phyloP scores from a whole-genome alignment of 2,113 vertebrate genomes.

The Chionis minor region DNA sequence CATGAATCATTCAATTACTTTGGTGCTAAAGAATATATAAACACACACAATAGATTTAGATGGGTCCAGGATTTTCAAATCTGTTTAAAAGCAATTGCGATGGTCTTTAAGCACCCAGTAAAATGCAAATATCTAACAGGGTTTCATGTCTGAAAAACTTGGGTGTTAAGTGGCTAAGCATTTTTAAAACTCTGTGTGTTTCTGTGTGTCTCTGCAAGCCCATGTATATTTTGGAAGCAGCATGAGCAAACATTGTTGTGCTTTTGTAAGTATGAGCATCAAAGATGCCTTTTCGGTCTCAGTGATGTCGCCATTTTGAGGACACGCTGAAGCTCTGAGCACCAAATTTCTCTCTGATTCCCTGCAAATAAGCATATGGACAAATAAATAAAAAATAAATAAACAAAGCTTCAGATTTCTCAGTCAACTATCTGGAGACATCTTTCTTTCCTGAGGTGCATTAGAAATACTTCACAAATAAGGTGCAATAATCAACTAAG shows the following conservation, averaged over 20 bases:
- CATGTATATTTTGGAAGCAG: neutral
- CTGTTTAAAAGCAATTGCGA: neutral
- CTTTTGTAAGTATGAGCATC: neutral
- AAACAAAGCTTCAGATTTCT: neutral
- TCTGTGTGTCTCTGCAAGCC: neutral
- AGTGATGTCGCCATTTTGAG: neutral
- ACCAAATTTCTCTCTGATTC: neutral
- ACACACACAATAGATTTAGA: neutral
- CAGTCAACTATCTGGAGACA: neutral
- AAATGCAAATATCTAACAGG: neutral
- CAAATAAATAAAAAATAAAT: neutral
- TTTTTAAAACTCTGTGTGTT: neutral
- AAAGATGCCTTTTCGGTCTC: neutral
- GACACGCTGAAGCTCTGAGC: neutral
- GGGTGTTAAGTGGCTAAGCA: neutral
- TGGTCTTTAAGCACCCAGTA: neutral
- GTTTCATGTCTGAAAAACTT: neutral
- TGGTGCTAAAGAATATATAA: neutral
- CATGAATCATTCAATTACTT: neutral
- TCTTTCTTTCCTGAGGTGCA: neutral
- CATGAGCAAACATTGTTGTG: neutral
- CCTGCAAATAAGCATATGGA: neutral
- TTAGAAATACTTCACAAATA: slow-evolving; percentile 14
- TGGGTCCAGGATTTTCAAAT: neutral
- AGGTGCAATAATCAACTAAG: neutral